phyloP scores from a whole-genome alignment of 2,797 vertebrate genomes.

The Hoplostethus atlanticus region DNA sequence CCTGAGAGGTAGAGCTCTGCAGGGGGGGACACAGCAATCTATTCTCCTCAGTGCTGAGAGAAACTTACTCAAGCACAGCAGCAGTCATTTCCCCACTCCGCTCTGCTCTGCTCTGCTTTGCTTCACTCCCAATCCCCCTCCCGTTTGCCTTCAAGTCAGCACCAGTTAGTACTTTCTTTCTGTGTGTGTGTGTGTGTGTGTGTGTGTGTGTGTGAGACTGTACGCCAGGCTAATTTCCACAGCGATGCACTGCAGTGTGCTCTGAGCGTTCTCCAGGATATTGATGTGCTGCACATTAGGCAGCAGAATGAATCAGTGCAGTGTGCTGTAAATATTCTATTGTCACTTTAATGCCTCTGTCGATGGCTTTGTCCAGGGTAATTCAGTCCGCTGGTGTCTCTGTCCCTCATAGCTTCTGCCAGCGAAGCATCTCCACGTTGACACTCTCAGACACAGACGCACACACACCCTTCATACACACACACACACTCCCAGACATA shows the following conservation, averaged over 20 bases:
- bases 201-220: slow-evolving; percentile 44
- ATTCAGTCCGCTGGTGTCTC: slow-evolving; percentile 71
- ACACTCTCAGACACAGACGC: slow-evolving; percentile 16
- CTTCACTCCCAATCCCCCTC: slow-evolving; percentile 61
- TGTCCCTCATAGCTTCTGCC: slow-evolving; percentile 70
- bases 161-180: slow-evolving; percentile 66
- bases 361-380: slow-evolving; percentile 77
- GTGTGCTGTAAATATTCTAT: slow-evolving; percentile 81
- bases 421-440: slow-evolving; percentile 35
- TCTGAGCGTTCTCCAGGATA: slow-evolving; percentile 73
- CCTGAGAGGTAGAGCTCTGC: slow-evolving; percentile 73
- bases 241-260: slow-evolving; percentile 64
- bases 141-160: slow-evolving; percentile 74
- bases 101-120: slow-evolving; percentile 45
- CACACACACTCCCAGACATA: slow-evolving; percentile 47
- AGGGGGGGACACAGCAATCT: slow-evolving; percentile 65
- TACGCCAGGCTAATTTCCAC: slow-evolving; percentile 69
- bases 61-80: slow-evolving; percentile 76
- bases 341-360: slow-evolving; percentile 81
- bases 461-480: slow-evolving; percentile 47
- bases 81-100: slow-evolving; percentile 69
- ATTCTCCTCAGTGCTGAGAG: slow-evolving; percentile 70
- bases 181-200: slow-evolving; percentile 16
- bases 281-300: slow-evolving; percentile 79
- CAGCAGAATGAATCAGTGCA: slow-evolving; percentile 69